Evolutionary conservation across 2,888 invertebrate species (phyloP).

Genomic region (Flexamia atlantica): DNA sequence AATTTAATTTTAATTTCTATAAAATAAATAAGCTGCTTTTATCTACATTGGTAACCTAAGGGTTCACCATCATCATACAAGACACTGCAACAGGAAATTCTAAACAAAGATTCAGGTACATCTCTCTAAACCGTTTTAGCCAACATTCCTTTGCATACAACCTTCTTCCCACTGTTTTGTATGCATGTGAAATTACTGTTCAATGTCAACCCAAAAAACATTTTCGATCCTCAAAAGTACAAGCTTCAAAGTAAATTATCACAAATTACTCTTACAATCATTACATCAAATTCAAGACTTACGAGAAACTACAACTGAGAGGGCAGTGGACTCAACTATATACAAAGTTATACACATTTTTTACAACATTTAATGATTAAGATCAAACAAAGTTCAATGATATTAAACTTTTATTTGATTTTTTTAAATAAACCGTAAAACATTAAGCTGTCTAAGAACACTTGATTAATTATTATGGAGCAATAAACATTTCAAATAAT

Average conservation of each 20-base stretch:
- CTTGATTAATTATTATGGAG: too few species aligned
- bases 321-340: not conserved
- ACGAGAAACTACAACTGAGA: not conserved
- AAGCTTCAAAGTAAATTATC: too few species aligned
- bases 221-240: too few species aligned
- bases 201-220: too few species aligned
- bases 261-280: too few species aligned
- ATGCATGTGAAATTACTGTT: too few species aligned
- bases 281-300: not conserved
- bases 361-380: not conserved
- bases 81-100: not conserved
- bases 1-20: not conserved
- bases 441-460: too few species aligned
- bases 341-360: conserved; percentile 1
- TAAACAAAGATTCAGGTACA: conserved; percentile 46
- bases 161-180: not conserved
- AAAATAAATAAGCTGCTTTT: conserved; percentile 24
- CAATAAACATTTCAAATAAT: too few species aligned
- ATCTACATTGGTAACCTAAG: conserved; percentile 13
- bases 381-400: too few species aligned
- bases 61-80: conserved; percentile 1
- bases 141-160: not conserved
- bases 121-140: not conserved
- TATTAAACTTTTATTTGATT: too few species aligned
- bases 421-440: too few species aligned